phyloP scores from a whole-genome alignment of 1,140 invertebrate species.

The Zelostemma sp. region DNA sequence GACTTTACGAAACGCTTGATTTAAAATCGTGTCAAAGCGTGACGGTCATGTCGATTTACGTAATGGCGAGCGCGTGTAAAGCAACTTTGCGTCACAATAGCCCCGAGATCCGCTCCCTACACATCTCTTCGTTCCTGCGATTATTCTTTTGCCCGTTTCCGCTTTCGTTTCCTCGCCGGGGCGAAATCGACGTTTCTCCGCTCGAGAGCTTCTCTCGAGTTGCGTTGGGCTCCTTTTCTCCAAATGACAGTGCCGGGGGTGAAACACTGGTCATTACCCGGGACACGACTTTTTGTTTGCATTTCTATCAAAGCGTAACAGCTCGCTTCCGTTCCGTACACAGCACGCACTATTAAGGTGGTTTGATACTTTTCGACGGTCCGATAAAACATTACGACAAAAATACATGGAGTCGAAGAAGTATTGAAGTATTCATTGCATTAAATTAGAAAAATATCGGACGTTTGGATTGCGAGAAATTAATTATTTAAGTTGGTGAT shows the following conservation, averaged over 20 bases:
- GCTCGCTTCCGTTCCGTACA: constrained; percentile 38
- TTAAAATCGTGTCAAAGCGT: constrained; percentile 45
- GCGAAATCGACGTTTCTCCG: constrained; percentile 27
- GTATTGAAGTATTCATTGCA: too few relatives aligned
- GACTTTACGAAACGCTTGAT: constrained; percentile 37
- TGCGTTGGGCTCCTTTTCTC: constrained; percentile 32
- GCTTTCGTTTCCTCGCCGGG: constrained; percentile 29
- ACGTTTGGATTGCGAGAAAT: too few relatives aligned
- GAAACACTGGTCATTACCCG: constrained; percentile 41
- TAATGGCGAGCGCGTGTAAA: constrained; percentile 40
- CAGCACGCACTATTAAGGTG: constrained; percentile 17
- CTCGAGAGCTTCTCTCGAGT: constrained; percentile 39
- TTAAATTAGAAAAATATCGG: too few relatives aligned
- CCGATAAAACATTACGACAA: too few relatives aligned
- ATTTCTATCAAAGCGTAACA: constrained; percentile 49
- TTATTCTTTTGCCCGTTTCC: constrained; percentile 34
- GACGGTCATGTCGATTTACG: constrained; percentile 44
- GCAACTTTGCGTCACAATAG: constrained; percentile 25
- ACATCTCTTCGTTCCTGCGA: constrained; percentile 6
- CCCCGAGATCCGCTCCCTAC: neutral
- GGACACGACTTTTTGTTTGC: constrained; percentile 48
- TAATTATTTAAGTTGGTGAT: too few relatives aligned
- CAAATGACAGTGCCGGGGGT: constrained; percentile 31
- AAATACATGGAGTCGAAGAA: too few relatives aligned
- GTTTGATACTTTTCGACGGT: too few relatives aligned